phyloP scores from a whole-genome alignment of 2,113 vertebrate genomes.

The Sterna hirundo region DNA sequence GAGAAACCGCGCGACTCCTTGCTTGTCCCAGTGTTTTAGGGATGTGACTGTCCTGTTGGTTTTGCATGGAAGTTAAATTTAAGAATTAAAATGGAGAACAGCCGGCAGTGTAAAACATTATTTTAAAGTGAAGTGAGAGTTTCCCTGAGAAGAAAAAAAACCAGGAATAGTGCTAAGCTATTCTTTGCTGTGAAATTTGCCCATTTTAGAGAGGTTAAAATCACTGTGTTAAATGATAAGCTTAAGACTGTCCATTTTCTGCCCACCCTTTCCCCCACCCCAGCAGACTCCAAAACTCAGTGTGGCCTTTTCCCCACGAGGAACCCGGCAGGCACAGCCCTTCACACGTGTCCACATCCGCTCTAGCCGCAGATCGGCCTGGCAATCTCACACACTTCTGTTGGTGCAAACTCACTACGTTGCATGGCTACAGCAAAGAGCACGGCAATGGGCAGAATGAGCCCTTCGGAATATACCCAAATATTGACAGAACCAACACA shows the following conservation, averaged over 20 bases:
- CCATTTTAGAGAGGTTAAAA: neutral
- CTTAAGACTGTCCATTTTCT: neutral
- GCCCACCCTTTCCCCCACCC: neutral
- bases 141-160: neutral
- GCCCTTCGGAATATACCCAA: neutral
- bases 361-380: neutral
- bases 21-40: neutral
- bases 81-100: neutral
- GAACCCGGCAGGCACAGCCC: neutral
- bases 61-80: neutral
- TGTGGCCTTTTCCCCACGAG: no score
- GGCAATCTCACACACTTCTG: neutral
- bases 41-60: neutral
- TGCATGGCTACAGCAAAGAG: neutral
- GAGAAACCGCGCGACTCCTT: neutral
- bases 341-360: rapidly evolving
- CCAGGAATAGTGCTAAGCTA: neutral
- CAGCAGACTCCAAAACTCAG: no score
- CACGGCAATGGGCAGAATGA: neutral
- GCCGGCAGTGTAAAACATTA: neutral
- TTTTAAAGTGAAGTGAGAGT: neutral
- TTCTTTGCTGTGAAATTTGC: neutral
- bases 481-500: neutral
- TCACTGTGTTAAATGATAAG: neutral
- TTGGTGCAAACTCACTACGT: neutral